These are phyloP conservation scores for Monopterus albus DNA, from an alignment of 2,113 vertebrate genomes.

Conservation along the genomic window DNA sequence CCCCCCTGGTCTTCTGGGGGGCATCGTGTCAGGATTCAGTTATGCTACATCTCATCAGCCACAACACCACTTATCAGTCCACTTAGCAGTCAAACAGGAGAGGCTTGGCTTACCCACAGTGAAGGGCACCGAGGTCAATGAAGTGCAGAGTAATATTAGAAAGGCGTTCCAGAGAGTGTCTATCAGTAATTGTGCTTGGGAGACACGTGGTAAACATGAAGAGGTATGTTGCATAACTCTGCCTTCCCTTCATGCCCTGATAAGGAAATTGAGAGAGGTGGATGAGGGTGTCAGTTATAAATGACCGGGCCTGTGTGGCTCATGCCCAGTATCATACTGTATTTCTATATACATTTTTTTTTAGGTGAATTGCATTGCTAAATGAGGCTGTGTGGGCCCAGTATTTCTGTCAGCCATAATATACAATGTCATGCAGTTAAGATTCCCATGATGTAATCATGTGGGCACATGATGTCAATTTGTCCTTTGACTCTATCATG, in stretches of 20 bases:
- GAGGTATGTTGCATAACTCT: constrained; percentile 44
- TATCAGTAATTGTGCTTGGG: constrained; percentile 43
- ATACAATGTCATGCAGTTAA: neutral
- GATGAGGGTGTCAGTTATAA: constrained; percentile 1
- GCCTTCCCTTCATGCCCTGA: constrained; percentile 40
- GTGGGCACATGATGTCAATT: neutral
- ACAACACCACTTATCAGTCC: constrained; percentile 46
- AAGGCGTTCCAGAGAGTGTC: constrained; percentile 24
- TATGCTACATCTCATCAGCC: constrained; percentile 42
- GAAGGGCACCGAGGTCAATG: constrained; percentile 31
- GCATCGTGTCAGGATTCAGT: constrained; percentile 30
- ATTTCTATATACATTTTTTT: neutral
- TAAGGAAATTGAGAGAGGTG: constrained; percentile 53
- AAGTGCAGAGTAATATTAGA: constrained; percentile 59
- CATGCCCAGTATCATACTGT: no score
- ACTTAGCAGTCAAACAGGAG: constrained; percentile 32
- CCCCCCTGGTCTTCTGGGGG: neutral
- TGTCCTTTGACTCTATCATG: neutral
- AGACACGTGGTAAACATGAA: constrained; percentile 54
- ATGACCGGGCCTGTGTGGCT: no score
- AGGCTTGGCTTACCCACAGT: constrained; percentile 20
- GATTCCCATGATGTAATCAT: constrained; percentile 6
- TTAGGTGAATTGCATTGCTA: neutral
- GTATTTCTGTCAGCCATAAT: neutral
- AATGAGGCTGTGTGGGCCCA: neutral